Conservation (phyloP, 2,113 vertebrate genomes). For the Miniopterus natalensis region DNA sequence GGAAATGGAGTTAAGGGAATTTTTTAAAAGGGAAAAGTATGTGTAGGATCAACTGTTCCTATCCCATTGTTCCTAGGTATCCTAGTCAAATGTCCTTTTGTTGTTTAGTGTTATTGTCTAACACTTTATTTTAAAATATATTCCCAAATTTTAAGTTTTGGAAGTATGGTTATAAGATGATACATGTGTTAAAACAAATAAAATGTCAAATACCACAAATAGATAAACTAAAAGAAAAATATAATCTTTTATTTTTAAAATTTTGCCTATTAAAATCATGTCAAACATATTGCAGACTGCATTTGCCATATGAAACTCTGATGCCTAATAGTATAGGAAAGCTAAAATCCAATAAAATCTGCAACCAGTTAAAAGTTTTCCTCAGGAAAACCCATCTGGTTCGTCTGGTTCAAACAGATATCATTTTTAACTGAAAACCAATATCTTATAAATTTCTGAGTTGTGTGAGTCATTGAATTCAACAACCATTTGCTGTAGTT, state of each 20-base stretch:
- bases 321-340: slow-evolving; percentile 47
- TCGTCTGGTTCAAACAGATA: slow-evolving; percentile 60
- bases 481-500: slow-evolving; percentile 54
- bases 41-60: not conserved
- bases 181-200: slow-evolving; percentile 11
- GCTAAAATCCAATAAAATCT: slow-evolving; percentile 61
- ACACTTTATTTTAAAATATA: slow-evolving; percentile 51
- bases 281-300: not conserved
- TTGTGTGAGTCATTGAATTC: slow-evolving; percentile 48
- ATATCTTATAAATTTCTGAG: slow-evolving; percentile 63
- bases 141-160: not conserved
- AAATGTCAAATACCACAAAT: slow-evolving; percentile 49
- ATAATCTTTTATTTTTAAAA: slow-evolving; percentile 56
- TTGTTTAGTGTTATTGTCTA: not conserved
- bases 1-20: not conserved
- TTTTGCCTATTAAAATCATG: slow-evolving; percentile 10
- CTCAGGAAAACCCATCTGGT: slow-evolving; percentile 27
- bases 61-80: not conserved
- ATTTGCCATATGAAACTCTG: not conserved
- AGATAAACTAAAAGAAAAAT: slow-evolving; percentile 5
- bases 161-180: slow-evolving; percentile 28
- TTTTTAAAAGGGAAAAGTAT: not conserved
- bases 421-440: slow-evolving; percentile 68
- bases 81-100: not conserved
- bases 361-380: slow-evolving; percentile 47